Conservation (phyloP, 2,888 invertebrate genomes). For the Agriopis marginaria region DNA sequence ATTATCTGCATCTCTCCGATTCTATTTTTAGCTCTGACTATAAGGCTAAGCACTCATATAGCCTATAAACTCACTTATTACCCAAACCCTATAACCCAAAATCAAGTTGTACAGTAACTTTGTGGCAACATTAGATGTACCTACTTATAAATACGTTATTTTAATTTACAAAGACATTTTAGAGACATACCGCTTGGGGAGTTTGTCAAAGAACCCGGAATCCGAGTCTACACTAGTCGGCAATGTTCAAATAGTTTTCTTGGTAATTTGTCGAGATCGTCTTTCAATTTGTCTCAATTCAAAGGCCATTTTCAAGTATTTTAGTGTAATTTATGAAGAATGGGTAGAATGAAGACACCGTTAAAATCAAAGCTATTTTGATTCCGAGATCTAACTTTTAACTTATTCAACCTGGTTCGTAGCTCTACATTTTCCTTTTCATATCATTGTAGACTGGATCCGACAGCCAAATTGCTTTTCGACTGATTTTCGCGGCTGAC, state of each 20-base stretch:
- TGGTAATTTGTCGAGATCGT: background rate
- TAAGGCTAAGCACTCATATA: too few species aligned
- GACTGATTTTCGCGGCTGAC: background rate
- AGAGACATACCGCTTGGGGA: conserved; percentile 13
- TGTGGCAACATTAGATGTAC: background rate
- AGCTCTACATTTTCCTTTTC: too few species aligned
- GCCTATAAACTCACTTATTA: too few species aligned
- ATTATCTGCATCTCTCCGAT: too few species aligned
- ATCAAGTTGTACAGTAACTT: background rate
- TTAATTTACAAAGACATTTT: conserved; percentile 30
- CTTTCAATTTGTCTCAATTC: conserved; percentile 2
- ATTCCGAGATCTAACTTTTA: background rate
- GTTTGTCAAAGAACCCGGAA: conserved; percentile 22
- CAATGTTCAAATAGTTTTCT: conserved; percentile 18
- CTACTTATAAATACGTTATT: background rate
- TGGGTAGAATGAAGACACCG: background rate
- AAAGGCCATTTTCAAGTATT: background rate
- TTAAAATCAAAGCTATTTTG: background rate
- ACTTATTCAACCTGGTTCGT: too few species aligned
- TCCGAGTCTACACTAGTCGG: conserved; percentile 11
- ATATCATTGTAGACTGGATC: background rate
- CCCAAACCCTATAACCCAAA: too few species aligned
- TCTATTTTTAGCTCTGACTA: too few species aligned
- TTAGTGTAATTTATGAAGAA: too few species aligned
- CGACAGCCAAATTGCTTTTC: background rate